Evolutionary conservation across 2,113 vertebrate genomes (phyloP).

Genomic region (Centrocercus urophasianus): DNA sequence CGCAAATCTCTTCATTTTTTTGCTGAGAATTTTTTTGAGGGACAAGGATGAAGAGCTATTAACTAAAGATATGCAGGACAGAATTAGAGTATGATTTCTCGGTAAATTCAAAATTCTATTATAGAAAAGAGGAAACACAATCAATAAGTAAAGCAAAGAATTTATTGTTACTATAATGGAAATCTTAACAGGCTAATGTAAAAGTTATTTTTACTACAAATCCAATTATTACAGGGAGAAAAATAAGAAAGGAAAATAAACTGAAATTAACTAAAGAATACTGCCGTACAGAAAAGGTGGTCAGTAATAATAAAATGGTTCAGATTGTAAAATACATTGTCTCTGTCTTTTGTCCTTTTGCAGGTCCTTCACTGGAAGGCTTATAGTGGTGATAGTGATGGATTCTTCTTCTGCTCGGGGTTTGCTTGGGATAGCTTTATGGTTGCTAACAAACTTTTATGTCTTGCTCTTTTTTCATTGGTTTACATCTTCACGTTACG

Average conservation of each 20-base stretch:
- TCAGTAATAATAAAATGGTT: neutral
- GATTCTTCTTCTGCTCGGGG: neutral
- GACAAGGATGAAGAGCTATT: neutral
- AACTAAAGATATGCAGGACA: neutral
- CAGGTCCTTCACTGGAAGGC: neutral
- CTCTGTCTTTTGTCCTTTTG: accelerated
- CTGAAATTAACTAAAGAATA: neutral
- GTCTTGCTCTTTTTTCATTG: neutral
- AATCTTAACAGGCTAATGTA: neutral
- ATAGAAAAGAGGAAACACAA: neutral
- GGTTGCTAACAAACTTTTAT: neutral
- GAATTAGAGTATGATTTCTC: neutral
- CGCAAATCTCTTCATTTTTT: neutral
- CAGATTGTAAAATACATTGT: neutral
- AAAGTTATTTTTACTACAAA: neutral
- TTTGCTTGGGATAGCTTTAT: neutral
- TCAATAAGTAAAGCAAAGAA: neutral
- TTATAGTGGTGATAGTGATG: too few species aligned
- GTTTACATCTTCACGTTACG: neutral
- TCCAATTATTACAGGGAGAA: neutral
- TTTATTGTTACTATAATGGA: neutral
- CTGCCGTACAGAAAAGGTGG: neutral
- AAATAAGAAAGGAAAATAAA: neutral
- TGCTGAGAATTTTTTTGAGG: neutral
- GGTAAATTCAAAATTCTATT: neutral